Percentiles rank a stretch among this genome's conserved stretches.
phyloP scores from a whole-genome alignment of 2,113 vertebrate species.

The Pycnonotus jocosus region DNA sequence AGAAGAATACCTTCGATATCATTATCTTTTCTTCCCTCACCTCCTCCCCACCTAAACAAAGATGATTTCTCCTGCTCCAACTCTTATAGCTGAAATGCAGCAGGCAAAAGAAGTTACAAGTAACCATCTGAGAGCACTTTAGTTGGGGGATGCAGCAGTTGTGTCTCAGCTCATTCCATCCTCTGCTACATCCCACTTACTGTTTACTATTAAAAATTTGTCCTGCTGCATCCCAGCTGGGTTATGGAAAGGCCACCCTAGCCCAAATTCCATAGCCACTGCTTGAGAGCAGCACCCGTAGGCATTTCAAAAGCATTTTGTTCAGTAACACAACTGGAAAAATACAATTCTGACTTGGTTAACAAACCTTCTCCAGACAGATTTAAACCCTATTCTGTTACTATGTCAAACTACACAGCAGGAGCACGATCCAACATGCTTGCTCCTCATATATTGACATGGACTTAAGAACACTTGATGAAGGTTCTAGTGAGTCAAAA shows the following conservation, averaged over 20 bases:
- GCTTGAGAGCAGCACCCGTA: background rate
- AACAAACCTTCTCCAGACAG: background rate
- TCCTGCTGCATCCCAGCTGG: background rate
- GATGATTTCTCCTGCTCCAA: background rate
- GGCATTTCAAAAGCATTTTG: background rate
- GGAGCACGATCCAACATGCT: background rate
- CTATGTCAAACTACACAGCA: background rate
- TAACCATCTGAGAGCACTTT: background rate
- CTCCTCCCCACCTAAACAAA: background rate
- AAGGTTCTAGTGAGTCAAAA: background rate
- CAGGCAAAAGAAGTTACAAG: background rate
- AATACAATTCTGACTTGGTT: background rate
- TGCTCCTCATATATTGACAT: background rate
- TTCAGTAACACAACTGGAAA: background rate
- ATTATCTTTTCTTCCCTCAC: background rate
- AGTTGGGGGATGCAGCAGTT: background rate
- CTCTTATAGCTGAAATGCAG: background rate
- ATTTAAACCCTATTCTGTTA: background rate
- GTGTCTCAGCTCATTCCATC: background rate
- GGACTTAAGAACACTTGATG: background rate
- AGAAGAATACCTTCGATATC: background rate
- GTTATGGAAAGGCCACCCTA: background rate
- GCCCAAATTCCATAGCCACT: background rate
- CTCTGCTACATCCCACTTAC: background rate
- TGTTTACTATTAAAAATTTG: background rate